Base-by-base conservation (phyloP, 1,140 invertebrate genomes). In the Drosophila miranda region DNA sequence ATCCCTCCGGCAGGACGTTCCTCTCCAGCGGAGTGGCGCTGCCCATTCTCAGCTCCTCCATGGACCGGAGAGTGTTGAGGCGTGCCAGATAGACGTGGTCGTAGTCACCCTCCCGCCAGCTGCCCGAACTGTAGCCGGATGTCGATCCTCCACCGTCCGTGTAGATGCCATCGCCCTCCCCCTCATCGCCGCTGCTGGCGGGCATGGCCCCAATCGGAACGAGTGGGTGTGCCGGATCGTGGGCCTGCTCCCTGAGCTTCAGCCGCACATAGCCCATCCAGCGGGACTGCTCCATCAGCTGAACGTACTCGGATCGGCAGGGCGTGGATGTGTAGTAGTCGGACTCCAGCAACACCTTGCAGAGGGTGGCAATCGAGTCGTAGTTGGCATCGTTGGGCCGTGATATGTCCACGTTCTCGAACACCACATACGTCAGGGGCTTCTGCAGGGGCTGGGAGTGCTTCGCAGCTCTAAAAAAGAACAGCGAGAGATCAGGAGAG, bases 331-430 rank as follows among this genome's bases (percentile, higher is more conserved):
- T 50, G 19, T 81, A 75, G 41, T 84, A 89, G 23, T 90, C 82
- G 28, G 89, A 92, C 90, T 95, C 95, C 49, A 96, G 92, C 19
- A 93, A 90, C 58, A 95, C 93, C 72, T 94, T 94, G 79, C 88
- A 90, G 9, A 89, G 59, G 0, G 89, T 63, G 0, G 87, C 66
- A 45, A 90, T 89, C 0, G 87, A 89, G 43, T 90, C 89, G 11
- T 90, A 90, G 66, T 87, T 89, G 51, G 87, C 91, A 69, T 95
- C 93, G 49, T 94, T 92, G 0, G 93, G 91, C 46, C 95, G 93
- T 13, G 92, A 93, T 2, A 96, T 93, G 70, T 96, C 95, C n/a
- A 96, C 93, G 71, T 96, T 96, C 62, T 96, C 95, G 75, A 95
- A 94, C 2, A 95, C 92, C 21, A 96, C 91, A 58, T 93, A 95